Percentiles rank a stretch among this genome's conserved stretches.
Conservation (phyloP, 2,113 vertebrate genomes). For the Sturnira hondurensis region DNA sequence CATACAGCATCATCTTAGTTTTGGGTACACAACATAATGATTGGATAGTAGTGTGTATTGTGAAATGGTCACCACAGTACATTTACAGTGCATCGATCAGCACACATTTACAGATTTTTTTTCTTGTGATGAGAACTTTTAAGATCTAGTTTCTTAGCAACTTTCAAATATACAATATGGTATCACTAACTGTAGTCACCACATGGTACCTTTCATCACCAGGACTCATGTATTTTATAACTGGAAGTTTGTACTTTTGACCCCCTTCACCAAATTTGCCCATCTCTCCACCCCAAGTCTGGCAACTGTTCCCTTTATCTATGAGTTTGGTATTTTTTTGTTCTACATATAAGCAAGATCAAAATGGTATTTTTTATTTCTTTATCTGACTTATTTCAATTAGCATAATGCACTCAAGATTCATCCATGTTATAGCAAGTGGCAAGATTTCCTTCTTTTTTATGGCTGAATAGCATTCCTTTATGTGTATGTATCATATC, state of each 20-base stretch:
- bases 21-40: neutral
- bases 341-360: neutral
- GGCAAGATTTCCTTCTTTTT: neutral
- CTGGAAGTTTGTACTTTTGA: neutral
- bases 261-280: neutral
- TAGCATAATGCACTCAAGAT: neutral
- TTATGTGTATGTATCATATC: neutral
- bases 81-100: too few species aligned
- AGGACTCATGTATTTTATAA: neutral
- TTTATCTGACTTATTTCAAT: neutral
- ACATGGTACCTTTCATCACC: too few species aligned
- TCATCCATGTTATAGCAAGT: neutral
- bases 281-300: neutral
- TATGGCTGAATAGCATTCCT: neutral
- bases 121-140: neutral
- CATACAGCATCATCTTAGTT: neutral
- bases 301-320: neutral
- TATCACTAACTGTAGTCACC: neutral
- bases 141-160: neutral
- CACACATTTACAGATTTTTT: neutral
- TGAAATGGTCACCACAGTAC: neutral
- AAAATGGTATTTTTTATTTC: neutral
- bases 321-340: neutral
- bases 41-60: neutral
- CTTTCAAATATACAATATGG: neutral